These are phyloP conservation scores for Ophthalmolycus amberensis DNA, from an alignment of 2,113 vertebrate genomes.

Conservation along the genomic window DNA sequence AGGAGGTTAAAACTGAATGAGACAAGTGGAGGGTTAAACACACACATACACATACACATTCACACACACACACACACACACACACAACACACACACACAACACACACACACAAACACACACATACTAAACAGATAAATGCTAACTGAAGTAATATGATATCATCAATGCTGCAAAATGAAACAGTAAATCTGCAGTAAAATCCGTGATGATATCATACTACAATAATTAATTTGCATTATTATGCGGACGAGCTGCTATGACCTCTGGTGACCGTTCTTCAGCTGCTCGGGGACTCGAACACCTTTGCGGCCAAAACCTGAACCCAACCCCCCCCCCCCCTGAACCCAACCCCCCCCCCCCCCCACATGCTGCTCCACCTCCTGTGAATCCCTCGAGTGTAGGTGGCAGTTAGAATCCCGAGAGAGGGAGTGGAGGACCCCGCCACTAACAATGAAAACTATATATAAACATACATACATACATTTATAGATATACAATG, in stretches of 20 bases:
- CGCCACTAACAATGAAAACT: background rate
- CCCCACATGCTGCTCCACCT: background rate
- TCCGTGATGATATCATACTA: background rate
- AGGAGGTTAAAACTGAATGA: conserved; percentile 41
- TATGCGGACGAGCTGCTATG: conserved; percentile 20
- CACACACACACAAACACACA: background rate
- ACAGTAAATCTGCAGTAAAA: background rate
- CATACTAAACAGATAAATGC: background rate
- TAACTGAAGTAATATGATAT: background rate
- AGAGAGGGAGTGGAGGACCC: background rate
- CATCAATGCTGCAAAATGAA: background rate
- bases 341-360: background rate
- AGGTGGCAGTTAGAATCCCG: background rate
- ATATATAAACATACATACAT: too few species aligned
- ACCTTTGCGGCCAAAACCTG: conserved; percentile 14
- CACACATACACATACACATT: background rate
- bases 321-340: background rate
- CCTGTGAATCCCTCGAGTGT: background rate
- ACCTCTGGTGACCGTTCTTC: conserved; percentile 51
- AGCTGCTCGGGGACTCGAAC: conserved; percentile 15
- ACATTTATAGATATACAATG: too few species aligned
- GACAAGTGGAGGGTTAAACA: conserved; percentile 24
- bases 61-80: background rate
- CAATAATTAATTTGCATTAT: conserved; percentile 38
- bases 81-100: too few species aligned